These are phyloP conservation scores for Simalia tracyae DNA, from an alignment of 2,797 vertebrate genomes.

Conservation along the genomic window DNA sequence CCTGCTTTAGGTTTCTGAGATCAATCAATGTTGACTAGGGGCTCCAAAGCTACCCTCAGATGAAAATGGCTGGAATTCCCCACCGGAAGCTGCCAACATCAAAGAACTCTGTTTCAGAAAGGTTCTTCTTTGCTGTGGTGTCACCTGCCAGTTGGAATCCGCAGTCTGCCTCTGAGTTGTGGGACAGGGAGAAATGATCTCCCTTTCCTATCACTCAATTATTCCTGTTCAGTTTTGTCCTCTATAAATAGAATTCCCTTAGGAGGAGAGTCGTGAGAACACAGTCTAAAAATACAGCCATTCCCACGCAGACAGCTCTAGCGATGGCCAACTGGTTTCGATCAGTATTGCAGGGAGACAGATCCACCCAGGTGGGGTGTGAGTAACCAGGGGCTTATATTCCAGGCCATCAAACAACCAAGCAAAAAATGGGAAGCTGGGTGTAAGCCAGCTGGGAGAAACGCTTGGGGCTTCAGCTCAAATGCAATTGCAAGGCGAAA, in stretches of 20 bases:
- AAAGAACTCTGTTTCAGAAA: not conserved
- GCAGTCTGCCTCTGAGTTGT: not conserved
- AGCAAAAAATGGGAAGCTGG: not conserved
- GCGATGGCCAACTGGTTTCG: not conserved
- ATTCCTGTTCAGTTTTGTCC: slow-evolving; percentile 41
- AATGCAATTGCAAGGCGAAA: not conserved
- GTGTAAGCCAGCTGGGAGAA: not conserved
- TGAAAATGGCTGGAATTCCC: not conserved
- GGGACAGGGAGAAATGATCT: not conserved
- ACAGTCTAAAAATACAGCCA: slow-evolving; percentile 54
- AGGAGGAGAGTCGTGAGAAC: slow-evolving; percentile 51
- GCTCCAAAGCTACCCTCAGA: not conserved
- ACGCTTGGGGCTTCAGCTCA: not conserved
- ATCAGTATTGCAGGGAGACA: fast-evolving
- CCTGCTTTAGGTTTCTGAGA: not conserved
- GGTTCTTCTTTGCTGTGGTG: not conserved
- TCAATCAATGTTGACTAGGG: not conserved
- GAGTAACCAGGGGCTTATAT: no score
- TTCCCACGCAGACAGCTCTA: slow-evolving; percentile 15
- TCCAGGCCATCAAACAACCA: no score
- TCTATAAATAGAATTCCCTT: slow-evolving; percentile 58
- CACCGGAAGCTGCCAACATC: not conserved
- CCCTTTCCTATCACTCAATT: not conserved
- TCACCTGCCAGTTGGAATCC: not conserved
- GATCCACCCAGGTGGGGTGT: not conserved